phyloP scores from a whole-genome alignment of 2,888 invertebrate genomes.

The Oscheius sp. region DNA sequence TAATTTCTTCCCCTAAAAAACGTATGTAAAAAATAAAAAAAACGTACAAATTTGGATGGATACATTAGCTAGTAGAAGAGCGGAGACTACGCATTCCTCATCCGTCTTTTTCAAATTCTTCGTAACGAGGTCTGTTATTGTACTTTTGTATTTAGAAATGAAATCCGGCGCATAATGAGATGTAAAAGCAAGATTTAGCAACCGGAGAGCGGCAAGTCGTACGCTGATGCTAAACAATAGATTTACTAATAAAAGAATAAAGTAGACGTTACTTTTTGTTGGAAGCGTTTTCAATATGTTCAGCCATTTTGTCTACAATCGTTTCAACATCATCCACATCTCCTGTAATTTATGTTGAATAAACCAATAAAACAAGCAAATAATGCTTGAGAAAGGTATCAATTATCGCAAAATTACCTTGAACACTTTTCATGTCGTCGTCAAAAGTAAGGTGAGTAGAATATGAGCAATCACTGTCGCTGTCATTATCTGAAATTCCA shows the following conservation, averaged over 20 bases:
- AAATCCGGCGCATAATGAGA: conserved; percentile 49
- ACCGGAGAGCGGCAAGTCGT: conserved; percentile 77
- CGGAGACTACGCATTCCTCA: conserved; percentile 47
- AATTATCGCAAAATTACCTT: too few species aligned
- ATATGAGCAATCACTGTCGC: conserved; percentile 44
- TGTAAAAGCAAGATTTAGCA: conserved; percentile 47
- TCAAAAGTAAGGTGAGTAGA: conserved; percentile 55
- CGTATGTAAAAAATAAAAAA: neutral
- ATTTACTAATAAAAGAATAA: neutral
- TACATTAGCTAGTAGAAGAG: conserved; percentile 81
- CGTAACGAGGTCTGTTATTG: conserved; percentile 41
- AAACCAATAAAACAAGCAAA: neutral
- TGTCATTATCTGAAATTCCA: conserved; percentile 45
- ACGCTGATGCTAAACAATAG: conserved; percentile 82
- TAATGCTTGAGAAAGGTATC: too few species aligned
- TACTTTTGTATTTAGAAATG: conserved; percentile 39
- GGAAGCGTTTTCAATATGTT: conserved; percentile 87
- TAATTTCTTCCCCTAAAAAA: conserved; percentile 43
- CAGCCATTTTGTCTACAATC: conserved; percentile 78
- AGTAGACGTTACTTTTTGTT: conserved; percentile 80
- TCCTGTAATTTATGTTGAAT: too few species aligned
- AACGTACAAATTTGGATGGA: conserved; percentile 83
- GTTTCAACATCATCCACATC: conserved; percentile 54
- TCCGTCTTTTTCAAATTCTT: conserved; percentile 54
- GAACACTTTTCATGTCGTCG: conserved; percentile 55